Percentiles rank a stretch among this genome's conserved stretches.
These are phyloP conservation scores for Melanotaenia parkinsoni DNA, from an alignment of 2,797 vertebrate species.

Conservation along the genomic window DNA sequence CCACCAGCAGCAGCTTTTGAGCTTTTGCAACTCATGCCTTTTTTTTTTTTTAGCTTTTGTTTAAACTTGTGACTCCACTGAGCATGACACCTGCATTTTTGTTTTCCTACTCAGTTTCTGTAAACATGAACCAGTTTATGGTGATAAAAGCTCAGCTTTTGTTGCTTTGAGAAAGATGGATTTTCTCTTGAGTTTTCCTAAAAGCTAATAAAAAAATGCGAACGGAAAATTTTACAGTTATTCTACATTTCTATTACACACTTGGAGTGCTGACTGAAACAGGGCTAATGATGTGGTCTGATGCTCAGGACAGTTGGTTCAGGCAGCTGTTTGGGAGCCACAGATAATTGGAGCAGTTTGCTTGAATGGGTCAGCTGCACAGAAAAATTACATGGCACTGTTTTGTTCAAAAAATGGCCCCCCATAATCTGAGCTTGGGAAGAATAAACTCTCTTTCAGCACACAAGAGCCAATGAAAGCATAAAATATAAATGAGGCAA, in stretches of 20 bases:
- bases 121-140: neutral
- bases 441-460: constrained; percentile 7
- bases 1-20: neutral
- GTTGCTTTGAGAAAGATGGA: neutral
- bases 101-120: neutral
- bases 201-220: constrained; percentile 1
- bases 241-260: neutral
- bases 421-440: constrained; percentile 11
- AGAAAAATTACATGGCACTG: constrained; percentile 21
- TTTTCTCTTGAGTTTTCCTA: neutral
- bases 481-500: constrained; percentile 35
- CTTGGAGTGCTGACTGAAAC: neutral
- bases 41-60: neutral
- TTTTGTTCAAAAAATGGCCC: constrained; percentile 16
- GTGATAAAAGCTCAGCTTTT: neutral
- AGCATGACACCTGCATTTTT: neutral
- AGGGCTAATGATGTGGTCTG: neutral
- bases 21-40: neutral
- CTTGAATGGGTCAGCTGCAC: constrained; percentile 34
- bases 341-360: constrained; percentile 45
- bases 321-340: constrained; percentile 27
- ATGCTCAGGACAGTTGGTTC: constrained; percentile 21
- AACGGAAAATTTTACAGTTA: neutral
- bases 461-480: constrained; percentile 21
- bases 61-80: neutral